Evolutionary conservation across 1,140 invertebrate species (phyloP), one percentile per base, ranked within the genome.

Genomic region (Pachyrhynchus sulphureomaculatus): DNA sequence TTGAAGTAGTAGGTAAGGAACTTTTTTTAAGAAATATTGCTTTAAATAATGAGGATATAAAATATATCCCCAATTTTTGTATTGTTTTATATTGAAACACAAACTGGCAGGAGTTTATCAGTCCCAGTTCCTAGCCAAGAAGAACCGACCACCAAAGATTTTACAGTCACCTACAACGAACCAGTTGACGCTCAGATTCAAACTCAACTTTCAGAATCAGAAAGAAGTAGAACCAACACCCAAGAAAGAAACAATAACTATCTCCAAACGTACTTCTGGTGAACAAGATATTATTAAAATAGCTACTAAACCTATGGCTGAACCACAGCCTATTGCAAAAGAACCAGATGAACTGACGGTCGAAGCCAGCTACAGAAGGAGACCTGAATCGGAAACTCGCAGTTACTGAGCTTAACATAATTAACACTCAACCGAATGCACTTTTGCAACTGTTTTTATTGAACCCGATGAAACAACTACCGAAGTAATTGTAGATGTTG

Each of bases 271-370:
- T 8, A 79, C 82, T 6, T 82, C 83, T 44, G 86, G 83, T 51
- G 86, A 84, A 17, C 83, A 89, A 71, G 87, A 91, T 73, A 88
- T 87, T 0, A 89, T 91, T 65, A 85, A 90, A 78, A 89, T 91
- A 61, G 85, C 87, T 8, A 90, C 87, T 9, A 83, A 82, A 64
- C 80, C 83, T 2, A 79, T 85, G 34, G 57, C 75, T 0, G 75
- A 78, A 17, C 77, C 81, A 45, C 79, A 82, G 42, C 65, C 75
- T 0, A 65, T 71, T 5, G 53, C 73, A 8, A 79, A 82, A 23
- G 79, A 84, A 55, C 75, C 79, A 32, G 77, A 78, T n/a, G 82
- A 86, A 64, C 80, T 90, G 10, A 71, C 87, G 6, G 84, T 91
- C n/a, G 86, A 89, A 72, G 88, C 88, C 65, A 84, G 86, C 68